Conservation (phyloP, 2,113 vertebrate species). For the Semnornis frantzii region DNA sequence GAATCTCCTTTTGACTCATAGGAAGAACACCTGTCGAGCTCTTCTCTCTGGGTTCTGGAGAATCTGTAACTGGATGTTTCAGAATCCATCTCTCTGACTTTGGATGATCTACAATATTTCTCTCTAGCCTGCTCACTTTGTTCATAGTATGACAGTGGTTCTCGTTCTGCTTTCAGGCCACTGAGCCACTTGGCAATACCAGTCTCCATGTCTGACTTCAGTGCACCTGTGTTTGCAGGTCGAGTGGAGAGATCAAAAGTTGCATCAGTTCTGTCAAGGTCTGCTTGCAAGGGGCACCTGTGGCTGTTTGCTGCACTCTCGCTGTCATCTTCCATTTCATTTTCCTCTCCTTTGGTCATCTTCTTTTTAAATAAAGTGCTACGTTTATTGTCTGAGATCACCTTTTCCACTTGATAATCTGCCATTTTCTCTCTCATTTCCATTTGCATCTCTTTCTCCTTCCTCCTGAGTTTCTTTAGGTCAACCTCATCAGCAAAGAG, state of each 20-base stretch:
- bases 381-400: constrained; percentile 89
- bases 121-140: constrained; percentile 69
- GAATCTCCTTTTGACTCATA: constrained; percentile 65
- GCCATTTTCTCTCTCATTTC: constrained; percentile 90
- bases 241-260: constrained; percentile 59
- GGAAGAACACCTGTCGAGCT: constrained; percentile 64
- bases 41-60: constrained; percentile 75
- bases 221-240: constrained; percentile 41
- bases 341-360: constrained; percentile 79
- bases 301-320: constrained; percentile 55
- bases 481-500: constrained; percentile 92
- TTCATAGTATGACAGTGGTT: constrained; percentile 62
- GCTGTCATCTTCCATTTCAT: constrained; percentile 39
- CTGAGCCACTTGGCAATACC: constrained; percentile 86
- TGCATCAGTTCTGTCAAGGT: constrained; percentile 58
- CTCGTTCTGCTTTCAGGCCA: constrained; percentile 80
- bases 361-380: constrained; percentile 97
- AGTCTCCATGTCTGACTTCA: constrained; percentile 61
- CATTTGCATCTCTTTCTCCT: constrained; percentile 87
- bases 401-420: constrained; percentile 88
- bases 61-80: constrained; percentile 82
- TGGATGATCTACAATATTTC: constrained; percentile 70
- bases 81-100: constrained; percentile 62
- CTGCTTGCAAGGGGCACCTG: not conserved
- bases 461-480: constrained; percentile 84